These are phyloP conservation scores for Furcifer pardalis DNA, from an alignment of 2,797 vertebrate species.

Conservation along the genomic window DNA sequence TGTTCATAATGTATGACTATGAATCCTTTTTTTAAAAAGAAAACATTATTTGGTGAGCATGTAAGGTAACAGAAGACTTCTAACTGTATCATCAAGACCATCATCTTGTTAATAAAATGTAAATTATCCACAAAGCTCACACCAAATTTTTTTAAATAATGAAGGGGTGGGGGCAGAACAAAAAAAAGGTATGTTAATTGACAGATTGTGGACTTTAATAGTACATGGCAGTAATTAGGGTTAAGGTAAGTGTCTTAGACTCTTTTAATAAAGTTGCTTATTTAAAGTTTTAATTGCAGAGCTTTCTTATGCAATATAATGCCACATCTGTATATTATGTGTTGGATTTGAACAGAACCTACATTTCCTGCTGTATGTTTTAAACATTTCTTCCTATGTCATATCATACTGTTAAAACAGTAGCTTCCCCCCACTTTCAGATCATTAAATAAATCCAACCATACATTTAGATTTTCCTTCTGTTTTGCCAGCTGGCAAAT, in stretches of 20 bases:
- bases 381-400: conserved; percentile 65
- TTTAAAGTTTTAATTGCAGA: conserved; percentile 75
- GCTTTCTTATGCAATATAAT: conserved; percentile 79
- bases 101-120: conserved; percentile 71
- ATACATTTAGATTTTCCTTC: conserved; percentile 67
- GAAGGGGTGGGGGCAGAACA: not conserved
- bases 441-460: conserved; percentile 66
- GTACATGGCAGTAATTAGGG: conserved; percentile 71
- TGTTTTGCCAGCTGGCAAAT: conserved; percentile 72
- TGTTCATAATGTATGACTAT: conserved; percentile 69
- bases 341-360: conserved; percentile 67
- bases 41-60: conserved; percentile 76
- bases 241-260: conserved; percentile 79
- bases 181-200: conserved; percentile 61
- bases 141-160: conserved; percentile 76
- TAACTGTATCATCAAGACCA: conserved; percentile 58
- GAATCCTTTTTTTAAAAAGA: conserved; percentile 56
- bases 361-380: conserved; percentile 59
- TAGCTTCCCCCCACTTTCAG: conserved; percentile 55
- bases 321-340: conserved; percentile 72
- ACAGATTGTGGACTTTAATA: conserved; percentile 76
- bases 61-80: conserved; percentile 65
- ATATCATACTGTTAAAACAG: conserved; percentile 67
- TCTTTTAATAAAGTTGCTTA: conserved; percentile 77
- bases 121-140: conserved; percentile 78